Evolutionary conservation across 2,113 vertebrate genomes (phyloP).

Genomic region (Uria aalge): DNA sequence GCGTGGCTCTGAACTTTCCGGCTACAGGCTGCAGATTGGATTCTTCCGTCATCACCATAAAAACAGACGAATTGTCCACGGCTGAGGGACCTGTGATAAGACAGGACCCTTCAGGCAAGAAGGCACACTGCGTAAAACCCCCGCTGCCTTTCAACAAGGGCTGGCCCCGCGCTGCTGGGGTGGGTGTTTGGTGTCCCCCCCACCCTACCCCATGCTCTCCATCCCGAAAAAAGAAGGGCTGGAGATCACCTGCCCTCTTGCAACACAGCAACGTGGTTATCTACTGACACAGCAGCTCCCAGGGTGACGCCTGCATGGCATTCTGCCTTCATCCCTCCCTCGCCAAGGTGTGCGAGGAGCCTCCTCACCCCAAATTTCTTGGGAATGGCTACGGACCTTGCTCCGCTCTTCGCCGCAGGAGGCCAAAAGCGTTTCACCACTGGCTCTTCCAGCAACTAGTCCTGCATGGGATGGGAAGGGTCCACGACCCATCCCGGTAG

Average conservation of each 20-base stretch:
- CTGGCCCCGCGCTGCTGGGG: neutral
- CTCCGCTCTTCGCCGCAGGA: neutral
- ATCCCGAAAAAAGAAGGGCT: neutral
- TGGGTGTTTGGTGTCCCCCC: neutral
- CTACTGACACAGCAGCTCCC: neutral
- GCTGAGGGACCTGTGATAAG: slow-evolving; percentile 24
- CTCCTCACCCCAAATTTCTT: neutral
- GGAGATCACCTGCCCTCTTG: neutral
- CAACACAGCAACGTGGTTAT: rapidly evolving
- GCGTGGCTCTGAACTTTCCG: slow-evolving; percentile 5
- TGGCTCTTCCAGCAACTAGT: neutral
- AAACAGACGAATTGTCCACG: neutral
- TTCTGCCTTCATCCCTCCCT: neutral
- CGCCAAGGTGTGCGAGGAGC: neutral
- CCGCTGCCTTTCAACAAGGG: neutral
- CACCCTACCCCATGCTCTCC: neutral
- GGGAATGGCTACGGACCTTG: neutral
- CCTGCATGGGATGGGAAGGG: neutral
- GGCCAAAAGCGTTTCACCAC: neutral
- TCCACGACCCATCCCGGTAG: neutral
- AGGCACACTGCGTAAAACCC: neutral
- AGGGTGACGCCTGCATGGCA: rapidly evolving
- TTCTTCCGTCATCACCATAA: slow-evolving; percentile 45
- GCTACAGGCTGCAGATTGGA: slow-evolving; percentile 10
- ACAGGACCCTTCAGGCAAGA: neutral